Percentiles rank a stretch among this genome's conserved stretches.
Conservation (phyloP, 2,113 vertebrate genomes). For the Podocnemis expansa region DNA sequence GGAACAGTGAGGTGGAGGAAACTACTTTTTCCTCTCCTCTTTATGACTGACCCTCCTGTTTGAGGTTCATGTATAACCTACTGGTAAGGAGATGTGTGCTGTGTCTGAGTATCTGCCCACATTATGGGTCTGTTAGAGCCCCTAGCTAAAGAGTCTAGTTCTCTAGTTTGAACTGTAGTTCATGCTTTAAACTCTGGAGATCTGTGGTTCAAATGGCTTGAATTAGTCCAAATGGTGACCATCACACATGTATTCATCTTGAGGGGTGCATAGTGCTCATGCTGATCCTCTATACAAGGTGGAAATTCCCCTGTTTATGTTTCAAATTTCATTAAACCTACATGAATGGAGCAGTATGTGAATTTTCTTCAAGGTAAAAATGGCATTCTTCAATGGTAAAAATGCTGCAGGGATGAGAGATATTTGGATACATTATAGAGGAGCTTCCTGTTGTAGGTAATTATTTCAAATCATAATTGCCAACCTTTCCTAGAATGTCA, state of each 20-base stretch:
- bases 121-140: rapidly evolving
- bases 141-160: background rate
- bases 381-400: background rate
- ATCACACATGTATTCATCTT: background rate
- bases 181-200: background rate
- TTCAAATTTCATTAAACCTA: background rate
- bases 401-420: background rate
- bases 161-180: background rate
- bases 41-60: background rate
- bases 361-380: background rate
- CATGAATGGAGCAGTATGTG: rapidly evolving
- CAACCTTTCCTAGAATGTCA: background rate
- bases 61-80: rapidly evolving
- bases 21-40: background rate
- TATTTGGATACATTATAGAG: background rate
- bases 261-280: background rate
- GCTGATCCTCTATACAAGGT: background rate
- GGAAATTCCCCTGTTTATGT: background rate
- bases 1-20: background rate
- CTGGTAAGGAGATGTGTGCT: rapidly evolving
- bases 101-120: background rate
- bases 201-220: background rate
- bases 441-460: background rate
- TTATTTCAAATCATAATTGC: rapidly evolving
- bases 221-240: background rate